Base-by-base conservation (phyloP, 2,113 vertebrate genomes). In the Rhinoderma darwinii region DNA sequence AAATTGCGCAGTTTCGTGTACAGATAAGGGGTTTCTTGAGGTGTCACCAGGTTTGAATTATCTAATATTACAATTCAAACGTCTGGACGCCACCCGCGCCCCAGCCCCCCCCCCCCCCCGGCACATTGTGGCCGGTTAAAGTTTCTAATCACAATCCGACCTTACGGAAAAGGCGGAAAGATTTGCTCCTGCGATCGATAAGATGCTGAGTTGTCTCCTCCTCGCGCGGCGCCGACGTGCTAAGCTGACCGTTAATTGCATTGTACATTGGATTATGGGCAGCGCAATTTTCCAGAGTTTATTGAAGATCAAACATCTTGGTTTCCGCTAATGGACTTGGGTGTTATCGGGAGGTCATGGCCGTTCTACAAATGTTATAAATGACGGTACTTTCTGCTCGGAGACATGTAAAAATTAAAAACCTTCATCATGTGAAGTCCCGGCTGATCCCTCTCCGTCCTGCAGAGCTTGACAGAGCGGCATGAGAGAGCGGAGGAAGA, bases 381-480 rank as follows among this genome's bases (percentile, higher is more conserved):
- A 59, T 37, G 78, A 77, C 43, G 56, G 50, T 50, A 56, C 47
- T 79, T 79, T 32, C 47, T 15, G 50, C 76, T 79, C 47, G 35
- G 30, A 37, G 78, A 54, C 54, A 41, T 79, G 47, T 56, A 79
- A 79, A 56, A 79, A 56, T 56, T 79, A 79, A 79, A 79, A 56
- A 56, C 50, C 77, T 79, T 56, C 17, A 56, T 81, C 78, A 81
- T 61, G 35, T 35, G 18, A 35, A 7, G 17, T 7, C 17, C 32
- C 14, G 9, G 6, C 44, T 47, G 39, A 44, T 77, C 74, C 41
- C 73, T 5, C 8, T 39, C 37, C 27, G n/a, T n/a, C n/a, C n/a
- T n/a, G n/a, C n/a, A n/a, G n/a, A n/a, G n/a, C n/a, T n/a, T n/a
- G n/a, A n/a, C n/a, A n/a, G 20, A 11, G 12, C 6, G 39, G 74